phyloP scores from a whole-genome alignment of 2,888 invertebrate genomes.

The Drosophila anceps region DNA sequence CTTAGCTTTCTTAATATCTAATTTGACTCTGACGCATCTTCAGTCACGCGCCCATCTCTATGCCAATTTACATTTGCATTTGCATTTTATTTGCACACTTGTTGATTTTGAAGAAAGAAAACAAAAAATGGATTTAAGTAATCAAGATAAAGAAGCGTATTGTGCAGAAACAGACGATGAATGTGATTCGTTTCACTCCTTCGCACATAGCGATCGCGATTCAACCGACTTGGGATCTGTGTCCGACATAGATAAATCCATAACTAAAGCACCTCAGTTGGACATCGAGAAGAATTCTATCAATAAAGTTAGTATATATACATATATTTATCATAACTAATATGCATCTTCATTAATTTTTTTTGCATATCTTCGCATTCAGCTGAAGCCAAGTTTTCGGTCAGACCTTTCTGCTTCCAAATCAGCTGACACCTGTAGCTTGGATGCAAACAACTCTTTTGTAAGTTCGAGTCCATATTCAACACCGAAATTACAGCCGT shows the following conservation, averaged over 20 bases:
- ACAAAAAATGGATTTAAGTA: conserved; percentile 21
- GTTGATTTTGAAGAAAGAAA: neutral
- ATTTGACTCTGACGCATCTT: neutral
- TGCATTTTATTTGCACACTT: neutral
- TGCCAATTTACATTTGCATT: neutral
- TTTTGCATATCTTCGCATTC: neutral
- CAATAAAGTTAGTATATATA: conserved; percentile 15
- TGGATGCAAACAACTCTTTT: neutral
- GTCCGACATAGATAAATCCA: neutral
- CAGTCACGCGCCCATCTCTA: conserved; percentile 16
- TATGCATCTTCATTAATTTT: neutral
- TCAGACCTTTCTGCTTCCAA: neutral
- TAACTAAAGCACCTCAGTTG: neutral
- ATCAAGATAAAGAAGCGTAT: neutral
- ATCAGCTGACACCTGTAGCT: neutral
- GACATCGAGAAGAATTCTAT: neutral
- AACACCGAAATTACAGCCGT: neutral
- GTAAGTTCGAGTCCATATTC: neutral
- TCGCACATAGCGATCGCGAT: neutral
- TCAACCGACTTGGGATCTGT: conserved; percentile 1
- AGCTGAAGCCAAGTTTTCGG: neutral
- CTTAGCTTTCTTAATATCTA: neutral
- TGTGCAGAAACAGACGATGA: conserved; percentile 17
- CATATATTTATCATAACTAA: too few species aligned
- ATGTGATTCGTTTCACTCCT: conserved; percentile 45